Conservation (phyloP, 2,113 vertebrate genomes). For the Entomyzon cyanotis region DNA sequence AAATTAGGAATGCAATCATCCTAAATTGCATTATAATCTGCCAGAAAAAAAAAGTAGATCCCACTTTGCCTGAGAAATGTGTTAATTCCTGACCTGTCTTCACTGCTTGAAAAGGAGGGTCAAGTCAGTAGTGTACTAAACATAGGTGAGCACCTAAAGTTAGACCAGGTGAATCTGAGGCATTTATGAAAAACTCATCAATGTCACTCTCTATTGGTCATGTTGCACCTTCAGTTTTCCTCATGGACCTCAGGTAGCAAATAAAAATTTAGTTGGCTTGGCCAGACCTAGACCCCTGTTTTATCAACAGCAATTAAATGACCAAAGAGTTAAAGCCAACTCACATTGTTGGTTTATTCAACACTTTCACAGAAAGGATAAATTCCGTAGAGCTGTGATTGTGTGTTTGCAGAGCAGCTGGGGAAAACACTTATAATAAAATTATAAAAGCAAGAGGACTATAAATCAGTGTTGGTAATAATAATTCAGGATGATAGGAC, state of each 20-base stretch:
- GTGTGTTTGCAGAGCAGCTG: not conserved
- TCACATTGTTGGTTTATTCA: not conserved
- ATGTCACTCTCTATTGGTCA: not conserved
- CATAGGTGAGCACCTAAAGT: not conserved
- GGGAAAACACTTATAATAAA: not conserved
- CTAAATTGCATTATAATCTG: not conserved
- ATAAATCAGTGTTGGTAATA: not conserved
- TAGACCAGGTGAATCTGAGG: not conserved
- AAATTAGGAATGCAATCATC: not conserved
- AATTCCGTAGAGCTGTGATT: not conserved
- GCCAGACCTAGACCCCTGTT: not conserved
- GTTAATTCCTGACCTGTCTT: not conserved
- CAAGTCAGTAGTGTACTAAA: not conserved
- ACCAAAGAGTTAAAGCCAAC: not conserved
- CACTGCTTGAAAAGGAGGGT: not conserved
- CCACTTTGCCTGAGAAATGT: not conserved
- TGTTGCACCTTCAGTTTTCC: not conserved
- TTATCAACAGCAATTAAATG: not conserved
- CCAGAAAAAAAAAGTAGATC: not conserved
- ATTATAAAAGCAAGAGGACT: not conserved
- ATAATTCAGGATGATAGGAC: not conserved
- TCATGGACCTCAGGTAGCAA: accelerated
- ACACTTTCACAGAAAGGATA: not conserved
- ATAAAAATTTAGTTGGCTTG: not conserved
- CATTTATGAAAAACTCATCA: not conserved